Base-by-base conservation (phyloP, 2,888 invertebrate genomes). In the Linnaemya tessellans region DNA sequence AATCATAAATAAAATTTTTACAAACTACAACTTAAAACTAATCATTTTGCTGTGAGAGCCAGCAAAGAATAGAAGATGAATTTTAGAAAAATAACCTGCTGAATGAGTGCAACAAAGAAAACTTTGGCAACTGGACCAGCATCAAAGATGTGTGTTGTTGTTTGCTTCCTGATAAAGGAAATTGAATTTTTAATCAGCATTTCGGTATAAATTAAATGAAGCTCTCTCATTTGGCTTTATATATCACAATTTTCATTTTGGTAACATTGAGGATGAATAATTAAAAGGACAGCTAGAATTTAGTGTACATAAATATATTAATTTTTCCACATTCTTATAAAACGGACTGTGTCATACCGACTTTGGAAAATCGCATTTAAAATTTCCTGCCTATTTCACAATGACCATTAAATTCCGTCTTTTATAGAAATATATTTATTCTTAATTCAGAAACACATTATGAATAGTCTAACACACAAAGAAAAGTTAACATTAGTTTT, bases 131-230 rank as follows among this genome's bases (percentile, higher is more conserved):
- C n/a, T 15, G n/a, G 11, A 38, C 51, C 35, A 62, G 7, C 54
- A 56, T 11, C 35, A 49, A 18, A 49, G 15, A 46, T 62, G 43
- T 65, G 22, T 58, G 7, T 65, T 49, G 56, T n/a, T 65, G 68
- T 70, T 46, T 56, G 68, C 62, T 84, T 84, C 80, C 84, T 75
- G 80, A 77, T 80, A 75, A 75, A 80, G 75, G 80, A 84, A 75
- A 84, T 84, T 84, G 65, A 84, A 75, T 80, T 75, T 84, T 75
- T 80, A 80, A 80, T 71, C 54, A 80, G 65, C 65, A 38, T 80
- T 71, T 71, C 15, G 25, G 22, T 13, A 43, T 68, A 35, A 64
- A 46, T 80, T 71, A 71, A 65, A 71, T 46, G 25, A 43, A 71
- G 4, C 54, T 58, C 25, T 38, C 8, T 64, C 46, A 35, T 71